phyloP scores from a whole-genome alignment of 2,888 invertebrate species.

The Agonopterix alstromeriana region DNA sequence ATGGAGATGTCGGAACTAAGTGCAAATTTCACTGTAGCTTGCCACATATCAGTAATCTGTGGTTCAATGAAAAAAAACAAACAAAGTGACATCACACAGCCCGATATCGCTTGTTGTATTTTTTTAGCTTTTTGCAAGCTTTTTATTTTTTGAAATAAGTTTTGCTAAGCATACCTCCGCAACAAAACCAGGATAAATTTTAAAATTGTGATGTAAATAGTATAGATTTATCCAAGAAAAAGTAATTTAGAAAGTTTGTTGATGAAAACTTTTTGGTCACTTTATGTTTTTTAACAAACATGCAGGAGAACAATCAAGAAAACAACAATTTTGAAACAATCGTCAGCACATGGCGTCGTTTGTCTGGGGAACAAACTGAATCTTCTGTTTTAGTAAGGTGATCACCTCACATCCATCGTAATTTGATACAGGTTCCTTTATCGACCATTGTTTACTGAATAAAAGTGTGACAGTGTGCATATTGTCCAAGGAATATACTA shows the following conservation, averaged over 20 bases:
- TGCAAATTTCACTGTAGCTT: no score
- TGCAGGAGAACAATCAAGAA: conserved; percentile 41
- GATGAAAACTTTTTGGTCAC: conserved; percentile 41
- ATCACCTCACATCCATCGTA: conserved; percentile 14
- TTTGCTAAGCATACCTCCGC: no score
- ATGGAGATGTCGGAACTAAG: no score
- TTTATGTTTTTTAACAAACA: conserved; percentile 32
- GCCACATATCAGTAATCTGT: no score
- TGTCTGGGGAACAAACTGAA: conserved; percentile 55
- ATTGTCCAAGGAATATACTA: no score
- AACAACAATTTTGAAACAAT: conserved; percentile 63
- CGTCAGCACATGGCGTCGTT: conserved; percentile 63
- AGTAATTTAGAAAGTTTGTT: neutral
- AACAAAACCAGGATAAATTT: no score
- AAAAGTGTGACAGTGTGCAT: conserved; percentile 15
- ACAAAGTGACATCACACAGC: no score
- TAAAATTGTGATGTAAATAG: no score
- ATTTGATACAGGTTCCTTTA: conserved; percentile 18
- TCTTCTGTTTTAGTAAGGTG: conserved; percentile 46
- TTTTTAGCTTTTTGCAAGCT: no score
- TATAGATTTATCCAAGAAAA: neutral
- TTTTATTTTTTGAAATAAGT: no score
- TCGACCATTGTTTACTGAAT: conserved; percentile 32
- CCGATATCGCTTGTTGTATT: no score
- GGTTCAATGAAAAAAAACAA: no score